Evolutionary conservation across 2,113 vertebrate species (phyloP).

Genomic region (Pao palembangensis): DNA sequence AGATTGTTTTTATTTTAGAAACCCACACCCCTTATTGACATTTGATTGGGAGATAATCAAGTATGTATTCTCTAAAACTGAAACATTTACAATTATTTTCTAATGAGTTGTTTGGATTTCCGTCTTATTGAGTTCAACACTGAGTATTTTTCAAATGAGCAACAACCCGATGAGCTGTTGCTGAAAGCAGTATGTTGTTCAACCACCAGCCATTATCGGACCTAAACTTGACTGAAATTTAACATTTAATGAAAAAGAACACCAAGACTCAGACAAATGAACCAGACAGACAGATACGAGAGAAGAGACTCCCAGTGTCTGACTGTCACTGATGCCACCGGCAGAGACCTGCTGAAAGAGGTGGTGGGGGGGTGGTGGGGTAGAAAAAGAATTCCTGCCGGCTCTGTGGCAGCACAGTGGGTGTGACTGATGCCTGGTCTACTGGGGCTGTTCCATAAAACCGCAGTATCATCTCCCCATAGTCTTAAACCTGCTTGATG

Average conservation of each 20-base stretch:
- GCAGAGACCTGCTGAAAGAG: conserved; percentile 22
- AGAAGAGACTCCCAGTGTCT: conserved; percentile 5
- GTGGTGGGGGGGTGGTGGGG: neutral
- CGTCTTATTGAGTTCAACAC: no score
- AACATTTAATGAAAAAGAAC: neutral
- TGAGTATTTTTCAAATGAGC: no score
- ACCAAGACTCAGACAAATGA: neutral
- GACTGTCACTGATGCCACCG: conserved; percentile 8
- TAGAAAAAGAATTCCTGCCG: conserved; percentile 3
- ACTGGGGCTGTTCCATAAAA: conserved; percentile 19
- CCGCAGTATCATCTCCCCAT: neutral
- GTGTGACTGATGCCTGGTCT: conserved; percentile 22
- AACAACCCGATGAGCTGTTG: no score
- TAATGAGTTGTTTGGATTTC: no score
- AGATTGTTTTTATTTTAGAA: no score
- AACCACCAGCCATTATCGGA: no score
- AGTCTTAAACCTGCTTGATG: conserved; percentile 47
- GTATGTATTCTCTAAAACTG: no score
- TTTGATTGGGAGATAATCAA: no score
- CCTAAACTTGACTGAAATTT: neutral
- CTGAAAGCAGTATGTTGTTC: neutral
- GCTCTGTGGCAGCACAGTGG: conserved; percentile 13
- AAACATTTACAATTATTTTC: no score
- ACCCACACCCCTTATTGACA: no score
- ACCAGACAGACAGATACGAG: neutral